Percentiles rank a stretch among this genome's conserved stretches.
Conservation (phyloP, 2,113 vertebrate species). For the Saccopteryx leptura region DNA sequence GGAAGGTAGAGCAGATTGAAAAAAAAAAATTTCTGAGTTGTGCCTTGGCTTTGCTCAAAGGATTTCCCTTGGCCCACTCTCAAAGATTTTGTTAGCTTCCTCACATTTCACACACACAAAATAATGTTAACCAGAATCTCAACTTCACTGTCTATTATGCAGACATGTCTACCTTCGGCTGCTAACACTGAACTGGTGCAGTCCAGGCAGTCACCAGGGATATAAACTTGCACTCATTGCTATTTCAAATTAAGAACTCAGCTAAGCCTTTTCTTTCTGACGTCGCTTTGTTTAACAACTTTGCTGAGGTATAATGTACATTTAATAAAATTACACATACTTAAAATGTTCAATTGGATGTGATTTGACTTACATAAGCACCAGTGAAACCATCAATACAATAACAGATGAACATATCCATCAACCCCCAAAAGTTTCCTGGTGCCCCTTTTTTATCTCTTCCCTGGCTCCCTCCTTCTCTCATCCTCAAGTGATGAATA, state of each 20-base stretch:
- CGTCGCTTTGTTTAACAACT: background rate
- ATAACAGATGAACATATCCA: background rate
- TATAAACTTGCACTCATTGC: background rate
- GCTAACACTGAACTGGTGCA: background rate
- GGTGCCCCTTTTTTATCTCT: background rate
- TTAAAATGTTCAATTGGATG: background rate
- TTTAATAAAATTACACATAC: background rate
- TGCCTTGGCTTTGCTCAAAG: constrained; percentile 26
- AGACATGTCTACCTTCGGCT: background rate
- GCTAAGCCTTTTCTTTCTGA: background rate
- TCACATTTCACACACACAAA: constrained; percentile 23
- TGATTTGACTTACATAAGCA: background rate
- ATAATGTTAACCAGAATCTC: background rate
- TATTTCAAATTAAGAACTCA: background rate
- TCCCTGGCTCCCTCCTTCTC: background rate
- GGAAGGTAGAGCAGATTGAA: constrained; percentile 10
- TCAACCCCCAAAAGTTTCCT: background rate
- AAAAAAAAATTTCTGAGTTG: background rate
- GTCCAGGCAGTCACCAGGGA: background rate
- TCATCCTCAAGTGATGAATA: background rate
- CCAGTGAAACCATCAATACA: background rate
- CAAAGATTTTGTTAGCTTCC: constrained; percentile 32
- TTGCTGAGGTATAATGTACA: background rate
- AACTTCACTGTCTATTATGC: background rate
- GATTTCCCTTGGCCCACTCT: constrained; percentile 13